Evolutionary conservation across 2,888 invertebrate genomes (phyloP).

Genomic region (Cotesia congregata): DNA sequence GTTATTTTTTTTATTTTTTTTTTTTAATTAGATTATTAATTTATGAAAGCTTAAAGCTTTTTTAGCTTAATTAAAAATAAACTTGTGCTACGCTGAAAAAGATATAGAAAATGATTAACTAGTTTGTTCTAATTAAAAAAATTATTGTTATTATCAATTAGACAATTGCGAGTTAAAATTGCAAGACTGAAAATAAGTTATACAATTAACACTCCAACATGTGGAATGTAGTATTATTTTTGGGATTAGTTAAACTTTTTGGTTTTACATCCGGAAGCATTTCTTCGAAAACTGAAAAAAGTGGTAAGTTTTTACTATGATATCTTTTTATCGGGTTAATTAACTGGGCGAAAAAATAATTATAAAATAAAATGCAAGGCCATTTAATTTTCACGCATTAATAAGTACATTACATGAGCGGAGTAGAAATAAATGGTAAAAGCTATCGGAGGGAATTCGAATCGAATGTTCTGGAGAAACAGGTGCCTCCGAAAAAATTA

Average conservation of each 20-base stretch:
- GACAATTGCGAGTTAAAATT: background rate
- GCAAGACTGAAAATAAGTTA: background rate
- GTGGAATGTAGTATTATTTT: constrained; percentile 63
- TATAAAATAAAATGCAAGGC: background rate
- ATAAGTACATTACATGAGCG: no score
- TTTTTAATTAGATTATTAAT: background rate
- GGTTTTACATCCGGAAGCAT: constrained; percentile 52
- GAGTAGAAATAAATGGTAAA: background rate
- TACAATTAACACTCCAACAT: constrained; percentile 42
- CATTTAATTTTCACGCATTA: background rate
- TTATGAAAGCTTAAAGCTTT: background rate
- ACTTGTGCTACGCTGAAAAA: background rate
- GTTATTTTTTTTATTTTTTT: background rate
- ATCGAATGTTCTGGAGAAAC: background rate
- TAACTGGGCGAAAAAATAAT: no score
- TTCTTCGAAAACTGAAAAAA: constrained; percentile 52
- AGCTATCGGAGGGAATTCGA: background rate
- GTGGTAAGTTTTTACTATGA: constrained; percentile 52
- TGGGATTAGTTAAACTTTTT: constrained; percentile 62
- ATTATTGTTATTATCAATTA: background rate
- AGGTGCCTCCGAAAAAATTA: constrained; percentile 46
- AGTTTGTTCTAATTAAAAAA: background rate
- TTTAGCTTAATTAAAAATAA: background rate
- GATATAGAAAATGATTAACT: background rate
- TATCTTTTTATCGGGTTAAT: background rate